A percentile compares a stretch with the other conserved stretches of the same genome.
These are phyloP conservation scores for Actias luna DNA, from an alignment of 2,888 invertebrate species.

Conservation along the genomic window DNA sequence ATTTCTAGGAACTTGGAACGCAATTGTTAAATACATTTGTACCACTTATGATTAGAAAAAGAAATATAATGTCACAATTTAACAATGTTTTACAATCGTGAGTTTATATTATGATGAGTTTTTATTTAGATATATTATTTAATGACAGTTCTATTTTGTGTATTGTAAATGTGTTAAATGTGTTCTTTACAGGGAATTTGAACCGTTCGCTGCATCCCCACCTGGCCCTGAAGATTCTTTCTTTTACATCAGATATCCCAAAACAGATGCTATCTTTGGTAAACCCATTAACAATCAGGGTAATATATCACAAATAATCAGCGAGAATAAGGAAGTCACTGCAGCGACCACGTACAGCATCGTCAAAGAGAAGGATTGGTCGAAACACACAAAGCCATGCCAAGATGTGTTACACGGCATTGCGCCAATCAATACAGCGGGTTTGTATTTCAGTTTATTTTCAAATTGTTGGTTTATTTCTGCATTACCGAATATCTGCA, in stretches of 20 bases:
- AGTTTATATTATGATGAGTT: conserved; percentile 38
- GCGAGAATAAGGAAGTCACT: conserved; percentile 51
- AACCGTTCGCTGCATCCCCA: conserved; percentile 82
- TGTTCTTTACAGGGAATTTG: conserved; percentile 66
- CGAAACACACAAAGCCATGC: conserved; percentile 86
- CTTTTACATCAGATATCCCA: conserved; percentile 85
- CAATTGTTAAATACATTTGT: conserved; percentile 21
- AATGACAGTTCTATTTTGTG: conserved; percentile 5
- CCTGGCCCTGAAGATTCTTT: conserved; percentile 89
- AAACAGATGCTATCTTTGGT: conserved; percentile 61
- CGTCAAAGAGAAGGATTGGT: conserved; percentile 76
- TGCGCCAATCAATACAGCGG: conserved; percentile 66
- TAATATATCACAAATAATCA: conserved; percentile 43
- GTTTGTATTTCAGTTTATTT: conserved; percentile 16
- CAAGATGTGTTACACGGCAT: conserved; percentile 83
- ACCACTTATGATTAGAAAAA: conserved; percentile 61
- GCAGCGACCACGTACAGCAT: conserved; percentile 46
- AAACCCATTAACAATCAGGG: conserved; percentile 45
- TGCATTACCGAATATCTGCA: too few relatives aligned
- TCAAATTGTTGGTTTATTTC: not conserved
- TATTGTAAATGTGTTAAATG: not conserved
- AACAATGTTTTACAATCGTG: conserved; percentile 58
- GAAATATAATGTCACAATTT: conserved; percentile 59
- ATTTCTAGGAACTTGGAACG: conserved; percentile 24
- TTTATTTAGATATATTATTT: not conserved